Evolutionary conservation across 2,113 vertebrate species (phyloP).

Genomic region (Arizona elegans): DNA sequence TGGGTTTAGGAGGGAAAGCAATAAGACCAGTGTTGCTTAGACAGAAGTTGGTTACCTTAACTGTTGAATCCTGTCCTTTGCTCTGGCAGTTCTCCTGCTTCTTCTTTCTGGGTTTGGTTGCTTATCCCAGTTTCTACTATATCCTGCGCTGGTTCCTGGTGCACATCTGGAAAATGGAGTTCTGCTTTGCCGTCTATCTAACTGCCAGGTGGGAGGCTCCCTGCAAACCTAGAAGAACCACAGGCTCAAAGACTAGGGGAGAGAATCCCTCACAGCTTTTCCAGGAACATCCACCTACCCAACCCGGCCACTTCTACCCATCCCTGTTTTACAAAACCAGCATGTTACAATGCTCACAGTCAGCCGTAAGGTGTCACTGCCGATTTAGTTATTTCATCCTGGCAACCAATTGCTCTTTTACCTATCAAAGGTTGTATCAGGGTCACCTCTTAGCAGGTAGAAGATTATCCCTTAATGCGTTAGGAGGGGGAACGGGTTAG

Average conservation of each 20-base stretch:
- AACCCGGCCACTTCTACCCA: background rate
- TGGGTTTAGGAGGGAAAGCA: background rate
- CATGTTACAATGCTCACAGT: background rate
- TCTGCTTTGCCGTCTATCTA: conserved; percentile 5
- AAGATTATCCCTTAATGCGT: background rate
- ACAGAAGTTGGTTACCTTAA: background rate
- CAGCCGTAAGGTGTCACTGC: conserved; percentile 1
- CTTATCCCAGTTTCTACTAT: background rate
- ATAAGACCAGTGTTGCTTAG: background rate
- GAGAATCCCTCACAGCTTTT: background rate
- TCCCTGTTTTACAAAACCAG: background rate
- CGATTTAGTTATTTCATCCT: background rate
- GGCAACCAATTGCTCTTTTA: background rate
- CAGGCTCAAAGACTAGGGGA: background rate
- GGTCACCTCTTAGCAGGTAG: background rate
- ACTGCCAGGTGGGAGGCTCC: conserved; percentile 13
- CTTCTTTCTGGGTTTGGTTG: conserved; percentile 3
- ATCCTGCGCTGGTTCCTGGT: background rate
- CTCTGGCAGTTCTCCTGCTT: background rate
- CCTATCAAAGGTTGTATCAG: conserved; percentile 7
- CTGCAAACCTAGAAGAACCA: background rate
- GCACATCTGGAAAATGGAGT: background rate
- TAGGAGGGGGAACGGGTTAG: background rate
- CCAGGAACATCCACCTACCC: background rate
- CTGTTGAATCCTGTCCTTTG: background rate